Base-by-base conservation (phyloP, 2,797 vertebrate genomes). In the Darevskia nairensis region DNA sequence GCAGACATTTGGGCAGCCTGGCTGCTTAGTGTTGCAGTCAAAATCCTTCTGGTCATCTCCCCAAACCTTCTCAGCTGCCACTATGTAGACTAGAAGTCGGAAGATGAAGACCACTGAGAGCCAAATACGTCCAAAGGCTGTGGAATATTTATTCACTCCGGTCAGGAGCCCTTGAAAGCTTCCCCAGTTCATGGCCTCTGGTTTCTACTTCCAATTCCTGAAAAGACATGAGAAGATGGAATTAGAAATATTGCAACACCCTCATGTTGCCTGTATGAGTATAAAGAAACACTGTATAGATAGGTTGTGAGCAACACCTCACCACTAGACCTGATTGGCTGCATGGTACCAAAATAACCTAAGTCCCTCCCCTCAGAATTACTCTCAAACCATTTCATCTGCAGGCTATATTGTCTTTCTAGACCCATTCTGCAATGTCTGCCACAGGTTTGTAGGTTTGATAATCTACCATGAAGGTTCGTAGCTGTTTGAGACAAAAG, bases 91-190 rank as follows among this genome's bases (percentile, higher is more conserved):
- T 97, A 99, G 93, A 72, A 99, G 94, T 25, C 99, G 97, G 95
- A 99, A 99, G 95, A 99, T 96, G 94, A 99, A 99, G 84, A 99
- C 98, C 0, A 99, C 88, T 1, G 99, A 98, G 80, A 99, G 98
- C 99, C 99, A 99, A 74, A 99, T 96, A 74, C 98, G 97, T 10
- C 99, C 98, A 0, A 99, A 99, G 39, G 98, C 98, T 0, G 99
- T 99, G 87, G 99, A 99, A 94, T 98, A 99, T 66, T 98, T 98
- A 96, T 99, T 99, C 93, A 98, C 98, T 0, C 98, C 98, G 0
- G 97, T 98, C 89, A 99, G 96, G 94, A 99, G 97, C 80, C 96
- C 96, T 95, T 99, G 97, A 3, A 99, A 98, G 89, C 97, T 92
- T 1, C 94, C 96, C 99, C 99, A 99, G 97, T 99, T 99, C 99